phyloP scores from a whole-genome alignment of 2,888 invertebrate genomes.

The Prosapia bicincta region DNA sequence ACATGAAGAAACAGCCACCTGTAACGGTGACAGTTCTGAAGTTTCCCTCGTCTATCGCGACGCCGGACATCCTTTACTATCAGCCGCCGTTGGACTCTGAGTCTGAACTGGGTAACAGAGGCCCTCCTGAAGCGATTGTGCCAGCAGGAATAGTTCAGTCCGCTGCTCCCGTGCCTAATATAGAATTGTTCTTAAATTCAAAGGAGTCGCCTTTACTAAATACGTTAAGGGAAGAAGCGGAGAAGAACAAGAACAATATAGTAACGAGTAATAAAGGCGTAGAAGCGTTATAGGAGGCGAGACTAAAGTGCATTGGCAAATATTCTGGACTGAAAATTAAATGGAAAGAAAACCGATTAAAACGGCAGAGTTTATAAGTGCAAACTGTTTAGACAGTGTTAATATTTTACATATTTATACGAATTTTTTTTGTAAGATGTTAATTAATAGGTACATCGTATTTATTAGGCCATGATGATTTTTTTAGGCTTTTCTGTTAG shows the following conservation, averaged over 20 bases:
- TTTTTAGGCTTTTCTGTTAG: no score
- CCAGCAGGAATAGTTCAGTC: slow-evolving; percentile 51
- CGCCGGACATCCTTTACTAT: slow-evolving; percentile 38
- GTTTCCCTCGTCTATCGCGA: slow-evolving; percentile 40
- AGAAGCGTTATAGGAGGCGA: slow-evolving; percentile 14
- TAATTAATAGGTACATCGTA: no score
- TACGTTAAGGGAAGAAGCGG: slow-evolving; percentile 46
- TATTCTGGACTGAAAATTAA: no score
- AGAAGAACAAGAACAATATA: slow-evolving; percentile 39
- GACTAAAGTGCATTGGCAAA: no score
- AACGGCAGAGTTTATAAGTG: no score
- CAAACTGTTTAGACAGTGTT: no score
- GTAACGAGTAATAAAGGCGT: slow-evolving; percentile 20
- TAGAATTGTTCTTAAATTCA: slow-evolving; percentile 47
- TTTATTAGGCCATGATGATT: no score
- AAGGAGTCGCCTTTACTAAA: slow-evolving; percentile 46
- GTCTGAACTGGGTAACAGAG: slow-evolving; percentile 39
- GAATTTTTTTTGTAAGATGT: no score
- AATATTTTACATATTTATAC: no score
- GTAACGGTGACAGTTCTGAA: slow-evolving; percentile 41
- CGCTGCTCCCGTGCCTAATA: slow-evolving; percentile 45
- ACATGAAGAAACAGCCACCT: slow-evolving; percentile 19
- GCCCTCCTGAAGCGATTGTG: slow-evolving; percentile 44
- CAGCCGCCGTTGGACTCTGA: slow-evolving; percentile 37
- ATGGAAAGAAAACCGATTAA: no score